Evolutionary conservation across 2,888 invertebrate genomes (phyloP), one percentile per base, ranked within the genome.

Genomic region (Macrophya alboannulata): DNA sequence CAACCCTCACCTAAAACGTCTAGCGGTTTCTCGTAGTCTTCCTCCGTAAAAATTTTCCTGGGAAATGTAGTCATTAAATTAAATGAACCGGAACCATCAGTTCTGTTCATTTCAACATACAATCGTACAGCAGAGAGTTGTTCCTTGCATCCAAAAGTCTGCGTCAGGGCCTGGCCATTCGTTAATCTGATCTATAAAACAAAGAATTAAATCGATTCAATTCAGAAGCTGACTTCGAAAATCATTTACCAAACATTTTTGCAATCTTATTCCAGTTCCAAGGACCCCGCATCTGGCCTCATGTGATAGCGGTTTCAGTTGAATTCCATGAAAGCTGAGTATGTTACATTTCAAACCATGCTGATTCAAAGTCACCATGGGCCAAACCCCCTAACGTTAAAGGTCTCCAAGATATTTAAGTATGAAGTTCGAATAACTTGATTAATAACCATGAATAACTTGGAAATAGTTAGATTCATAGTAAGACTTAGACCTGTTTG

Each of bases 41-140:
- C 98, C 15, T 95, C 95, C 0, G 95, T 95, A 92, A 98, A 99
- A 83, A 98, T 96, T 94, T 97, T 98, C 91, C 96, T 96, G 9
- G 99, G 99, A 94, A 98, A 99, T 91, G 96, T 97, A 3, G 98
- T 99, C 97, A 99, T 98, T 89, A 99, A 94, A 84, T 96, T 96
- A 94, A 99, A 98, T 6, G 95, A 94, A 72, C 94, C 95, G 0
- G 94, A 94, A 12, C 95, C 95, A 90, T 97, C 97, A 68, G 96
- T 96, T 83, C 97, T 95, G 90, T 99, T 97, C 94, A 98, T 95
- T 94, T 98, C 96, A 79, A 99, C 95, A 94, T 96, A 99, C 65
- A 99, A 94, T 91, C 98, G 95, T 48, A 99, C 99, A 12, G 99
- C 98, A 0, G 98, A 97, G 10, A 99, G 94, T 86, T 97, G 97